Evolutionary conservation across 2,797 vertebrate species (phyloP).

Genomic region (Sarcophilus harrisii): DNA sequence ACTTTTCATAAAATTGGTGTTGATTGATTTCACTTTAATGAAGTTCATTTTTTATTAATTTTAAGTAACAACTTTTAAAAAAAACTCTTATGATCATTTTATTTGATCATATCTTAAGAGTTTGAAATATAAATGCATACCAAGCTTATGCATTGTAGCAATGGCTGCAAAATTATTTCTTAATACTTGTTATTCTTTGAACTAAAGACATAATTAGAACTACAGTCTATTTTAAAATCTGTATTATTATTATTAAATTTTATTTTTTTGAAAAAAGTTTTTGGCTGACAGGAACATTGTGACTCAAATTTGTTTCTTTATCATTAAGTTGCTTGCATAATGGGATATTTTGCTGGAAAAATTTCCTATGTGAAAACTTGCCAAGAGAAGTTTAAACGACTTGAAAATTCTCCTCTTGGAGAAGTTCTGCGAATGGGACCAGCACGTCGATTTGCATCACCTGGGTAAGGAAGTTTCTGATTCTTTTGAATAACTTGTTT

Average conservation of each 20-base stretch:
- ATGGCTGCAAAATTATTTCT: slow-evolving; percentile 30
- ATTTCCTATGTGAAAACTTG: slow-evolving; percentile 93
- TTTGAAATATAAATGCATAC: background rate
- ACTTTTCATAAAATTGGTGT: background rate
- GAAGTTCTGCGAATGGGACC: slow-evolving; percentile 88
- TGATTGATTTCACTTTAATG: background rate
- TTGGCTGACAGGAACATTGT: slow-evolving; percentile 31
- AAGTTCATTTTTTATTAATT: background rate
- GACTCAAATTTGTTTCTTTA: slow-evolving; percentile 70
- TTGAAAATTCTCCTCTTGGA: slow-evolving; percentile 94
- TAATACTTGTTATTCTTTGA: slow-evolving; percentile 44
- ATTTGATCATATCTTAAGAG: background rate
- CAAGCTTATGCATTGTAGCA: background rate
- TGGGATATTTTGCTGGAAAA: slow-evolving; percentile 92
- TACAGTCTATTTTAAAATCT: background rate
- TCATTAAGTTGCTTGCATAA: slow-evolving; percentile 88
- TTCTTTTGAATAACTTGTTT: slow-evolving; percentile 30
- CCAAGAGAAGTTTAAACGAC: slow-evolving; percentile 92
- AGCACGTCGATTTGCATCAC: slow-evolving; percentile 78
- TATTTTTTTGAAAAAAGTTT: slow-evolving; percentile 28
- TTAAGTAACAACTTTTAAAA: slow-evolving; percentile 12
- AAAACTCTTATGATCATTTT: slow-evolving; percentile 33
- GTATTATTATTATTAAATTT: background rate
- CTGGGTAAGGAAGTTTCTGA: slow-evolving; percentile 85
- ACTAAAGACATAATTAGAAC: slow-evolving; percentile 48